Base-by-base conservation (phyloP, 2,888 invertebrate genomes). In the Habrosyne pyritoides region DNA sequence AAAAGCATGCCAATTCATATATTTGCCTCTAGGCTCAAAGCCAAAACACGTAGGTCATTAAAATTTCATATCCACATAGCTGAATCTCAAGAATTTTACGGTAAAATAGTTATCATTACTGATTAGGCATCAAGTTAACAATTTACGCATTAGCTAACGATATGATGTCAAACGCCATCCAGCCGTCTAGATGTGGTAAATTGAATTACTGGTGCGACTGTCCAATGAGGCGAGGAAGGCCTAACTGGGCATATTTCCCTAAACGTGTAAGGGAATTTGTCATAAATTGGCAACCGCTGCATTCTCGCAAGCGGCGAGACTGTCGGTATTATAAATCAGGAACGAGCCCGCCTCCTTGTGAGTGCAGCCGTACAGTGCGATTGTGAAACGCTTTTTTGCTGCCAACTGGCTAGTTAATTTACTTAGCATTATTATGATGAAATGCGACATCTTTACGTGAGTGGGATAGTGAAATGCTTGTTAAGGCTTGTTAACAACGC, bases 191-290 rank as follows among this genome's bases (percentile, higher is more conserved):
- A 68, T 64, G 71, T 56, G 66, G 67, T 68, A 70, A 76, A 79
- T 79, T 73, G 61, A 71, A 71, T 71, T 69, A 67, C 61, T 30
- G 48, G 54, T 53, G 52, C 46, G 63, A 51, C 60, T 73, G 73
- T 59, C 80, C 78, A 73, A 6, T 18, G 42, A 42, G 5, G 14
- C 42, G 18, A 8, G 18, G 42, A 18, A 42, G 18, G 42, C 42
- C 42, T 12, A 77, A 69, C 64, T 66, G 53, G 73, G 73, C 53
- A 59, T 52, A 69, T 75, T 67, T 71, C 75, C 75, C 66, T 70
- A 74, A 70, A 77, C 64, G 64, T 73, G 66, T 64, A 53, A 64
- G 67, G 59, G 75, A 75, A 79, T 80, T 77, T 75, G 74, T 79
- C 71, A 68, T 75, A 77, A 73, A 75, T 71, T 59, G 61, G 52